Base-by-base conservation (phyloP, 2,113 vertebrate genomes). In the Eulemur macaco region DNA sequence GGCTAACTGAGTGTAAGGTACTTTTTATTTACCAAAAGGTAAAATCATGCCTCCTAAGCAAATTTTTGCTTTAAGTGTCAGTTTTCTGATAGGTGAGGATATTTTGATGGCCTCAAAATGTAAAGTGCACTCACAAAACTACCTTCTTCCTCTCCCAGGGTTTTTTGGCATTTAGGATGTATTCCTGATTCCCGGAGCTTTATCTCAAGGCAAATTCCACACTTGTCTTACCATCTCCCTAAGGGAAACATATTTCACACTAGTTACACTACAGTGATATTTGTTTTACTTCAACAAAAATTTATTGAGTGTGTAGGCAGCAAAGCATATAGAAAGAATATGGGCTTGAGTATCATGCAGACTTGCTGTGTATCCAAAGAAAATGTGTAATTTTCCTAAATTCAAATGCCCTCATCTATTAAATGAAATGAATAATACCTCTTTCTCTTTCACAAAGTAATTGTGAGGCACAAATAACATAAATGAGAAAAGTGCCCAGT, bases 231-330 rank as follows among this genome's bases (percentile, higher is more conserved):
- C 66, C n/a, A 52, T 90, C 82, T 97, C 94, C 87, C 93, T 15
- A n/a, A 95, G 91, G 96, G 56, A 88, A 95, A 91, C 50, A 66
- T 82, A 95, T 96, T 96, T 96, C 96, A 95, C 87, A 96, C 95
- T 56, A 89, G 78, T 83, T 95, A 88, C 58, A 96, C 78, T 89
- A 76, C 31, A 63, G 58, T 73, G 83, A 68, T 97, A 95, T 96
- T 96, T 93, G 83, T 93, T 93, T 91, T 64, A 66, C n/a, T 93
- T 96, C 83, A 96, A 91, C 69, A 96, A 80, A 96, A 97, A 92
- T 97, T 96, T 97, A 96, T 87, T 92, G 96, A 86, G 66, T 97
- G 91, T 92, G 90, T 97, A 87, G 47, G 58, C 85, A 89, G 69
- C 3, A 47, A 90, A 89, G 80, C 76, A 92, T 95, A 84, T 96